These are phyloP conservation scores for Dasysyrphus tricinctus DNA, from an alignment of 2,888 invertebrate species.

Conservation along the genomic window DNA sequence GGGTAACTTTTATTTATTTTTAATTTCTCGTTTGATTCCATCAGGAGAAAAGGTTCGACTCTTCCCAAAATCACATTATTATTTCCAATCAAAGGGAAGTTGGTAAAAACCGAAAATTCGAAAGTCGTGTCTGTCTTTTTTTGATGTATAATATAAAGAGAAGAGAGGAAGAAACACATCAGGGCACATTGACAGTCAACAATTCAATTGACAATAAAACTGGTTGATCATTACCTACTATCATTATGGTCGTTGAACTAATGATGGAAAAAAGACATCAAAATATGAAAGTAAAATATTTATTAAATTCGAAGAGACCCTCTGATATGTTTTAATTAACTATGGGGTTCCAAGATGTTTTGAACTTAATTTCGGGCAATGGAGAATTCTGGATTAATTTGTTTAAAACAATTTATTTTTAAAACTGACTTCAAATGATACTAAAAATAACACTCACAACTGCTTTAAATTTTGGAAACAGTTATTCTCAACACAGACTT, in stretches of 20 bases:
- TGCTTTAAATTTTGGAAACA: too few relatives aligned
- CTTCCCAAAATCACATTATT: constrained; percentile 27
- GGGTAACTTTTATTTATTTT: constrained; percentile 14
- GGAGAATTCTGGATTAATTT: too few relatives aligned
- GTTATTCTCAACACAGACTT: too few relatives aligned
- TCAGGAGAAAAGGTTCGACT: constrained; percentile 29
- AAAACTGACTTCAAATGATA: too few relatives aligned
- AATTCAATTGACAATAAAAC: neutral
- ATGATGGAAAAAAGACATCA: constrained; percentile 1
- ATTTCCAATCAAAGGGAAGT: neutral
- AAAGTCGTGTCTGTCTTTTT: neutral
- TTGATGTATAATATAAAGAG: neutral
- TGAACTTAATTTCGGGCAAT: too few relatives aligned
- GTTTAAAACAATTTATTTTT: too few relatives aligned
- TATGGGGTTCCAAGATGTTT: neutral
- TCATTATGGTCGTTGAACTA: neutral
- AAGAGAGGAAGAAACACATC: neutral
- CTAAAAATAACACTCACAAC: too few relatives aligned
- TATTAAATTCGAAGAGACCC: neutral
- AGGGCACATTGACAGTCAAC: neutral
- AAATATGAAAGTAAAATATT: neutral
- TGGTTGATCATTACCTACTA: neutral
- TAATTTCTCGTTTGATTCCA: neutral
- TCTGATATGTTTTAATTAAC: neutral
- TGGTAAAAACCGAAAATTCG: neutral